Evolutionary conservation across 2,888 invertebrate species (phyloP).

Genomic region (Palloptera scutellata): DNA sequence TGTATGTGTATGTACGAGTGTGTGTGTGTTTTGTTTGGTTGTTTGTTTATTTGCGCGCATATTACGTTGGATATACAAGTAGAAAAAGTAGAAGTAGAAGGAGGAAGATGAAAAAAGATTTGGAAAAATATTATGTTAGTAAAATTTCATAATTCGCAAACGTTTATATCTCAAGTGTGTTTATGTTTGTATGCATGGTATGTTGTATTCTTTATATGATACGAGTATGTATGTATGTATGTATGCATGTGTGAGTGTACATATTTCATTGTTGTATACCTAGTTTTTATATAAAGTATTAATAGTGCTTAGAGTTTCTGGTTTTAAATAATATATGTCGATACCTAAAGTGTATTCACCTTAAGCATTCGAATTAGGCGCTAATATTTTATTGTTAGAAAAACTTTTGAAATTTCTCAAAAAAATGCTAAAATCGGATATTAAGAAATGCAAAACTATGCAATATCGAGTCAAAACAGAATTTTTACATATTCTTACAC

Average conservation of each 20-base stretch:
- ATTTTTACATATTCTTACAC: no score
- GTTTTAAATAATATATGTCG: no score
- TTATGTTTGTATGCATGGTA: constrained; percentile 19
- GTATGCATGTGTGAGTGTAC: constrained; percentile 30
- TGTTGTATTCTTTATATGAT: constrained; percentile 34
- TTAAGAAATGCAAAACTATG: no score
- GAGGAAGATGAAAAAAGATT: constrained; percentile 37
- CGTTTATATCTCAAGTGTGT: constrained; percentile 14
- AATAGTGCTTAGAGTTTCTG: background rate
- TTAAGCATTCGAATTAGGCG: no score
- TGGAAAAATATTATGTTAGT: constrained; percentile 21
- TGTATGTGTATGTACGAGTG: constrained; percentile 27
- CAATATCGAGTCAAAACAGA: no score
- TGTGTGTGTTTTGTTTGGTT: constrained; percentile 10
- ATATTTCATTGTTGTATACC: constrained; percentile 24
- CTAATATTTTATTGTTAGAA: no score
- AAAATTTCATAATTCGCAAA: constrained; percentile 1
- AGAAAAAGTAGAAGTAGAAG: constrained; percentile 10
- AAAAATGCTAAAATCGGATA: no score
- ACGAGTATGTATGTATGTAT: constrained; percentile 30
- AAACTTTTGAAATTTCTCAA: no score
- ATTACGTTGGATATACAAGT: no score
- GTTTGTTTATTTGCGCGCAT: background rate
- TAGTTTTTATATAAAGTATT: background rate
- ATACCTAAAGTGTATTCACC: no score